Base-by-base conservation (phyloP, 2,113 vertebrate species). In the Megatriorchis doriae region DNA sequence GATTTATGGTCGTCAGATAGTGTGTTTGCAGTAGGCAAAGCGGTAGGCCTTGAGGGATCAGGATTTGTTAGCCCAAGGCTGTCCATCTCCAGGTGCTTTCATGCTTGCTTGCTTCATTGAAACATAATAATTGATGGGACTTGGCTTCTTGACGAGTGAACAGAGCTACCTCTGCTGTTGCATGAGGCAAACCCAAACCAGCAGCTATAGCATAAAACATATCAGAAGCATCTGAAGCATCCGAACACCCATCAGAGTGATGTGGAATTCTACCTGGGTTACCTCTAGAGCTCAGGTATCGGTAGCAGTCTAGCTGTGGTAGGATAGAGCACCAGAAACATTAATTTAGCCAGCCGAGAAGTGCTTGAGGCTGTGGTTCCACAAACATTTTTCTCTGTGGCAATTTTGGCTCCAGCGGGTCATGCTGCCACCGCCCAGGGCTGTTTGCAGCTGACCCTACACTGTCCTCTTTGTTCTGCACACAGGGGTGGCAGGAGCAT, bases 1-100 rank as follows among this genome's bases (percentile, higher is more conserved):
- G 89, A 97, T 94, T 96, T 94, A 81, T 17, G n/a, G n/a, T 43
- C 16, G 18, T 74, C 83, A 91, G 92, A 95, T 93, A 94, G 65
- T 8, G 25, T 92, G 88, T 92, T 84, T 95, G 86, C 73, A 89
- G 83, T 34, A 48, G 80, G 86, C 86, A 73, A 53, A 88, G 80
- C 67, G 6, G 45, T 8, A 65, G 74, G 40, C 22, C 88, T 84
- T 75, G 56, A 82, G 61, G 62, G 73, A 70, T 42, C 43, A 10
- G 84, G 73, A 50, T 65, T 85, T 77, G 66, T 34, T 79, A 94
- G 74, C 40, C 83, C 45, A 48, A 62, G 62, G 66, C 81, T 72
- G 70, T 55, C 50, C 89, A 93, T 82, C 94, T 93, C 94, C 90
- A 92, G 67, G 80, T 81, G 56, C 79, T 87, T 87, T 96, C 45